Percentiles rank a stretch among this genome's conserved stretches.
phyloP scores from a whole-genome alignment of 2,888 invertebrate genomes.

The Terebella lapidaria region DNA sequence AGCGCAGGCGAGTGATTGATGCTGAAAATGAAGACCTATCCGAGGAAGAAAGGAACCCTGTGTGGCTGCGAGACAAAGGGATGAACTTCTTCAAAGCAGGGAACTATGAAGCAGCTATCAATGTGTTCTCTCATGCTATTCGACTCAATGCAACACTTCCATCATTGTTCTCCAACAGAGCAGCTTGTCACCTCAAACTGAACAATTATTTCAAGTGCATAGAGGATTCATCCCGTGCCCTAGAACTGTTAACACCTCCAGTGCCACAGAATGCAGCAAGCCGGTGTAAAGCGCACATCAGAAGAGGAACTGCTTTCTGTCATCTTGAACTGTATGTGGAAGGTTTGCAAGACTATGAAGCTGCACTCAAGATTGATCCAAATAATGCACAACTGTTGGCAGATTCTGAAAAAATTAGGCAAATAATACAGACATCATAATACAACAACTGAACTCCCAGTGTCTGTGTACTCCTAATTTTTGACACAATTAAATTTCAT shows the following conservation, averaged over 20 bases:
- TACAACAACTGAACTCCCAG: too few relatives aligned
- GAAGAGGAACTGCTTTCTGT: constrained; percentile 71
- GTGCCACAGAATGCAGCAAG: constrained; percentile 68
- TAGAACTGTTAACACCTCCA: constrained; percentile 70
- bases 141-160: constrained; percentile 68
- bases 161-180: constrained; percentile 70
- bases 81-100: constrained; percentile 68
- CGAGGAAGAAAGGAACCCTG: constrained; percentile 73
- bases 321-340: constrained; percentile 67
- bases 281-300: constrained; percentile 68
- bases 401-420: constrained; percentile 57
- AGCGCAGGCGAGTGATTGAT: constrained; percentile 66
- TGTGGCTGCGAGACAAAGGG: constrained; percentile 77
- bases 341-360: constrained; percentile 68
- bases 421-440: constrained; percentile 35
- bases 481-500: too few relatives aligned
- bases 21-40: constrained; percentile 61
- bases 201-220: constrained; percentile 71
- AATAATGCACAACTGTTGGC: constrained; percentile 61
- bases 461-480: too few relatives aligned
- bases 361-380: constrained; percentile 66
- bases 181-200: constrained; percentile 72
- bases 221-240: constrained; percentile 63
- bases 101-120: constrained; percentile 75
- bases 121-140: constrained; percentile 76